Evolutionary conservation across 2,888 invertebrate genomes (phyloP), one percentile per base, ranked within the genome.

Genomic region (Carpatolechia fugitivella): DNA sequence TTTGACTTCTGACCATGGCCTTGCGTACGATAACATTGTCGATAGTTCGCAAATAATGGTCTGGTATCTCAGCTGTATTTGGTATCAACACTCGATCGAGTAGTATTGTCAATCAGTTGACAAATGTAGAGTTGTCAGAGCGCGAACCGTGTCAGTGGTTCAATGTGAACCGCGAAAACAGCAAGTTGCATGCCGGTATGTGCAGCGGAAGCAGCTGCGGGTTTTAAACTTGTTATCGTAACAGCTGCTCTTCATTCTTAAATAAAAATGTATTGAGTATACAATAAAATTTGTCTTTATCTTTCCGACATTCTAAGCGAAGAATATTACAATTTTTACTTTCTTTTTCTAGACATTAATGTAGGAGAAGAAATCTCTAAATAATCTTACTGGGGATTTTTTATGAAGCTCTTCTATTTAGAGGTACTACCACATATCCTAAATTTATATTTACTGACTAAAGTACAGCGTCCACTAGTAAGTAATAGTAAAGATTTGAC

Each of bases 111-210:
- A 36, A 50, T 56, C 57, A 54, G 52, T 54, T 68, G 61, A 60
- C 64, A 62, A 70, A 74, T 66, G 24, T 13, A 7, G 24, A 33
- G 31, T 41, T 47, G 20, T 35, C 38, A 13, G 31, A 18, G 8
- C 29, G 20, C 11, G 31, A 52, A 41, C 52, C 69, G 70, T 73
- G 75, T 76, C 74, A 75, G 60, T 69, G 63, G 76, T 73, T 74
- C 76, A 74, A 74, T 75, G 76, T 61, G 61, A 71, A 63, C 52
- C 29, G 54, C 61, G 18, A 41, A 41, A 52, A 14, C 3, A 4
- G 24, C 24, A 24, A 24, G 24, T 24, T 51, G 14, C 36, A 14
- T 57, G 51, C 55, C 58, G 55, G 57, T 49, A 11, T 29, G 30
- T 46, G 47, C 48, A 29, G 36, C 50, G 53, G 46, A 52, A 52